phyloP scores from a whole-genome alignment of 2,113 vertebrate species.

The Lichenostomus cassidix region DNA sequence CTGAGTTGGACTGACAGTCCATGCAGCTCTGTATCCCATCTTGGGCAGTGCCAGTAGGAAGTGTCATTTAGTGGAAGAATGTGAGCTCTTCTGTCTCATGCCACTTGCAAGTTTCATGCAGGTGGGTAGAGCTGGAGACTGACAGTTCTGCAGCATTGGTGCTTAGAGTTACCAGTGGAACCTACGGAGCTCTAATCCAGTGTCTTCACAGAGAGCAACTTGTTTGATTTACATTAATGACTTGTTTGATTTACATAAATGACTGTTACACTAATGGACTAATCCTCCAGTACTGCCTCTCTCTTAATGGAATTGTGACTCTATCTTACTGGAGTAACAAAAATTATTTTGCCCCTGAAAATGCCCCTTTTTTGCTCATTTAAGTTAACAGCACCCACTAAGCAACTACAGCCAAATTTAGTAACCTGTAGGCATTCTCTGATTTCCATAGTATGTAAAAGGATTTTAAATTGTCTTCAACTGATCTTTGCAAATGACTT shows the following conservation, averaged over 20 bases:
- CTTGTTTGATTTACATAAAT: background rate
- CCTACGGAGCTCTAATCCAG: background rate
- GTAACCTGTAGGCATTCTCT: background rate
- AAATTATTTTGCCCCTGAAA: background rate
- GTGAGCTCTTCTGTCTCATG: background rate
- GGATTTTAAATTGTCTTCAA: background rate
- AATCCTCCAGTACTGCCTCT: background rate
- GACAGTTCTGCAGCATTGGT: accelerated
- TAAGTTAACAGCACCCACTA: background rate
- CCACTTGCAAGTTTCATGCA: background rate
- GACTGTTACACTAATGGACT: background rate
- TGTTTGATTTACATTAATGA: background rate
- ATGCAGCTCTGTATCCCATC: accelerated
- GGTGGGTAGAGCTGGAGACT: background rate
- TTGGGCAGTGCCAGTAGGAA: background rate
- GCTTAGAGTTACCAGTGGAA: background rate
- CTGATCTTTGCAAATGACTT: background rate
- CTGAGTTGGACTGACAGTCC: accelerated
- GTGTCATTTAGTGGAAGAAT: background rate
- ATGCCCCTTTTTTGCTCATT: background rate
- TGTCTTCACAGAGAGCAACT: background rate
- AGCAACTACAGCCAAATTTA: background rate
- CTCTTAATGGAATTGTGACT: background rate
- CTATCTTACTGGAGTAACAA: background rate
- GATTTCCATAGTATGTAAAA: background rate